Base-by-base conservation (phyloP, 1,140 invertebrate species). In the Leptoteleia sp. region DNA sequence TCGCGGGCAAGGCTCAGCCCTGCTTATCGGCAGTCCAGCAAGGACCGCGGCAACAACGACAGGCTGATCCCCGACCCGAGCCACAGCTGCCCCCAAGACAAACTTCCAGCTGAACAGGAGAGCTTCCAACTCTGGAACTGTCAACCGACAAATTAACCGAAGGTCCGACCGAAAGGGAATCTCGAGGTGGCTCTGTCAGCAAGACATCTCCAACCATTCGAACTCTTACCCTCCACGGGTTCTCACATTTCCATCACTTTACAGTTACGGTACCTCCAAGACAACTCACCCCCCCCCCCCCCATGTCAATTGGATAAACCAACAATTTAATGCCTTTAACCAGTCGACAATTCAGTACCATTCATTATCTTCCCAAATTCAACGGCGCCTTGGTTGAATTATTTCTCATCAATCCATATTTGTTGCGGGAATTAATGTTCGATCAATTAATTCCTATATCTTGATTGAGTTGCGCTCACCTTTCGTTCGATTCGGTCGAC, bases 31-130 rank as follows among this genome's bases (percentile, higher is more conserved):
- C 40, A 43, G 73, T 57, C 57, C 57, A 38, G 59, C 12, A 22
- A 64, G 50, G 42, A 50, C 55, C 12, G 35, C 54, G 13, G 19
- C 22, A 22, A 57, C 50, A 52, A 42, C 61, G 61, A 54, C 25
- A 64, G 62, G 57, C 38, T 55, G 47, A 70, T 64, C 40, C 17
- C 1, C 9, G 38, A 48, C 48, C 11, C 12, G 57, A 64, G 13
- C 33, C 40, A 37, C 9, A 37, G 38, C 16, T 29, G 22, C 35
- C 50, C 17, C 37, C 42, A 29, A 62, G 68, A 50, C 52, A 11
- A 12, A 67, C 55, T 68, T 62, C 54, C 72, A 76, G 61, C 71
- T 64, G 52, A 45, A 37, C 61, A 43, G 31, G 35, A 42, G 54
- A 47, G 38, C 54, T 45, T 38, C 50, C 43, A 35, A 50, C 27